phyloP scores from a whole-genome alignment of 2,888 invertebrate genomes.

The Digitonthophagus gazella region DNA sequence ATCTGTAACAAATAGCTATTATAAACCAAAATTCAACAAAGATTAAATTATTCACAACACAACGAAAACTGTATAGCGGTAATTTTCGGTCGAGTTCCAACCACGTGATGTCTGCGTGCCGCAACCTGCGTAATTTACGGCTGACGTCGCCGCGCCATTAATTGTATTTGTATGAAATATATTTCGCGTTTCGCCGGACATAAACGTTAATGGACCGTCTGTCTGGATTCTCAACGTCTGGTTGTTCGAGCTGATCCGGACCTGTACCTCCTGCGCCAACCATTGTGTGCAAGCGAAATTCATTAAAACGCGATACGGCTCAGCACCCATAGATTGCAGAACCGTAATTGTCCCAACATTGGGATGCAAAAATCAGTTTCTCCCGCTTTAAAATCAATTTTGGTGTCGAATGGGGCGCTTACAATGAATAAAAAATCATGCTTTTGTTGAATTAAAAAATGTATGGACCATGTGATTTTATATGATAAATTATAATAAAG shows the following conservation, averaged over 20 bases:
- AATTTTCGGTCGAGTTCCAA: background rate
- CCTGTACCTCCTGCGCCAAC: background rate
- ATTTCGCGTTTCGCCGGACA: slow-evolving; percentile 9
- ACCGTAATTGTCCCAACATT: background rate
- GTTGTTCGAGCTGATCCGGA: background rate
- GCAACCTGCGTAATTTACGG: slow-evolving; percentile 9
- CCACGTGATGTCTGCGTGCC: slow-evolving; percentile 10
- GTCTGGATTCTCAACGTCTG: background rate
- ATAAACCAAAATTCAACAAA: too few species aligned
- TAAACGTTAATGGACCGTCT: slow-evolving; percentile 7
- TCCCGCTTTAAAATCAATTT: background rate
- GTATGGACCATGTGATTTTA: too few species aligned
- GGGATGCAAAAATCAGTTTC: background rate
- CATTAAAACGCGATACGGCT: background rate
- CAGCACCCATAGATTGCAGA: background rate
- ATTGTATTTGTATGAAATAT: slow-evolving; percentile 17
- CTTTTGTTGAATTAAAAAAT: too few species aligned
- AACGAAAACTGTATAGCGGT: too few species aligned
- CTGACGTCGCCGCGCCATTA: slow-evolving; percentile 6
- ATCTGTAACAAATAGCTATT: too few species aligned
- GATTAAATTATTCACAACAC: too few species aligned
- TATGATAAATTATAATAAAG: too few species aligned
- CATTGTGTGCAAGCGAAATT: background rate
- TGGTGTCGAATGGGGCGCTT: too few species aligned
- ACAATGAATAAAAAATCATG: too few species aligned